Percentiles rank a stretch among this genome's conserved stretches.
These are phyloP conservation scores for Ametastegia equiseti DNA, from an alignment of 2,888 invertebrate genomes.

Conservation along the genomic window DNA sequence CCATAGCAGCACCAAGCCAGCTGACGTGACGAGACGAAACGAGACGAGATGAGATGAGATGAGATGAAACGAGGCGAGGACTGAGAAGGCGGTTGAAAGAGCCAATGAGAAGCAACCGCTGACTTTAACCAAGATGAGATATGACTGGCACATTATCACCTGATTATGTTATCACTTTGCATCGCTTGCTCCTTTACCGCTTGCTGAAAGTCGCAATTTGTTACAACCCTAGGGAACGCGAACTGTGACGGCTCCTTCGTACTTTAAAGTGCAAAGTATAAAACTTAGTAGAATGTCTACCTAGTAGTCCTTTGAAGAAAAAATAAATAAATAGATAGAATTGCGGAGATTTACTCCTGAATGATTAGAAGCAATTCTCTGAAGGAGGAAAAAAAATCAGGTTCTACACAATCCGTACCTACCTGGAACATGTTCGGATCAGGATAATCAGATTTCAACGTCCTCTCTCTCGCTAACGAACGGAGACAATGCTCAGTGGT, in stretches of 20 bases:
- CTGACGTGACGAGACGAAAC: background rate
- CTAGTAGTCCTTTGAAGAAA: no score
- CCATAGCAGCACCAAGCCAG: background rate
- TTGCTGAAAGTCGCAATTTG: constrained; percentile 64
- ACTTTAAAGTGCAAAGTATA: background rate
- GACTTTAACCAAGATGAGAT: constrained; percentile 62
- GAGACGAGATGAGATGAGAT: no score
- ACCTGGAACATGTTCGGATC: background rate
- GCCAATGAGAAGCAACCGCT: constrained; percentile 42
- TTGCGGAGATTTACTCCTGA: no score
- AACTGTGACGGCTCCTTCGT: background rate
- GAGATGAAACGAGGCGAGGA: no score
- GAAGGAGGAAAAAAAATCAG: no score
- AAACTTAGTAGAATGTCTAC: no score
- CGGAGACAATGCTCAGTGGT: background rate
- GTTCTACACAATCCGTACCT: no score
- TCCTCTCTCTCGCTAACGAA: background rate
- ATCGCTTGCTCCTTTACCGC: constrained; percentile 69
- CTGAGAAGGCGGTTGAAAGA: constrained; percentile 14
- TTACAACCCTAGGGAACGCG: constrained; percentile 55
- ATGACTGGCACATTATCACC: constrained; percentile 71
- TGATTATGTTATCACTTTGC: constrained; percentile 73
- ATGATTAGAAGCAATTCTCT: no score
- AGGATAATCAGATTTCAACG: background rate
- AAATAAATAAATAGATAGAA: no score